A percentile compares a stretch with the other conserved stretches of the same genome.
These are phyloP conservation scores for Actinia equina DNA, from an alignment of 64 coral and sea anemone genomes.

Conservation along the genomic window DNA sequence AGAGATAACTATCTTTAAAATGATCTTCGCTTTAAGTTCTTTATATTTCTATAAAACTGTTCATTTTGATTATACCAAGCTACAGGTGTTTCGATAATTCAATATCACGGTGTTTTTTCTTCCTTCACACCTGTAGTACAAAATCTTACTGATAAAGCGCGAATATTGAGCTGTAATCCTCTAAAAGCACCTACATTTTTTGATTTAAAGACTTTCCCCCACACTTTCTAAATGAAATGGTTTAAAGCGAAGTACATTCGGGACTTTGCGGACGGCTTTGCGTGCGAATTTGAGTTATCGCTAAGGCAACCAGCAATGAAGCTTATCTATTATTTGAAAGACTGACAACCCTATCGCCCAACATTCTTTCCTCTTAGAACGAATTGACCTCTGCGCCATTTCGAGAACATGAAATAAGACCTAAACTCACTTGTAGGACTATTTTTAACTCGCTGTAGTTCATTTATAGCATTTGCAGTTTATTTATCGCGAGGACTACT, in stretches of 20 bases:
- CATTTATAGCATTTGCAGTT: no score
- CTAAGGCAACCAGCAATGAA: not conserved
- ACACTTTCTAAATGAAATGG: not conserved
- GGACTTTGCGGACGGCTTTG: no score
- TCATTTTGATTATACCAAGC: not conserved
- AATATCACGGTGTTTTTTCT: not conserved
- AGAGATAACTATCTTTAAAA: not conserved
- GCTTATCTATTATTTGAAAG: not conserved
- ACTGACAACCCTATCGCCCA: not conserved
- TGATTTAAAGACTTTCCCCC: not conserved
- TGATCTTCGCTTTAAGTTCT: not conserved
- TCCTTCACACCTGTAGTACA: not conserved
- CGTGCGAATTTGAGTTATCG: not conserved
- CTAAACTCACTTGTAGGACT: not conserved
- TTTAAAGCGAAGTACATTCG: not conserved
- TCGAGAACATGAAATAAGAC: not conserved
- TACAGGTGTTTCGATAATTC: not conserved
- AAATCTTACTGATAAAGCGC: not conserved
- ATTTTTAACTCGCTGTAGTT: not conserved
- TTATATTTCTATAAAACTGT: conserved; percentile 6
- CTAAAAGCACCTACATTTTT: not conserved
- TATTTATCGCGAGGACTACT: no score
- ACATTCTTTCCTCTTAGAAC: not conserved
- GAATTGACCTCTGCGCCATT: not conserved
- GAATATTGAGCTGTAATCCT: not conserved